phyloP scores from a whole-genome alignment of 1,140 invertebrate genomes.

The Ruditapes philippinarum region DNA sequence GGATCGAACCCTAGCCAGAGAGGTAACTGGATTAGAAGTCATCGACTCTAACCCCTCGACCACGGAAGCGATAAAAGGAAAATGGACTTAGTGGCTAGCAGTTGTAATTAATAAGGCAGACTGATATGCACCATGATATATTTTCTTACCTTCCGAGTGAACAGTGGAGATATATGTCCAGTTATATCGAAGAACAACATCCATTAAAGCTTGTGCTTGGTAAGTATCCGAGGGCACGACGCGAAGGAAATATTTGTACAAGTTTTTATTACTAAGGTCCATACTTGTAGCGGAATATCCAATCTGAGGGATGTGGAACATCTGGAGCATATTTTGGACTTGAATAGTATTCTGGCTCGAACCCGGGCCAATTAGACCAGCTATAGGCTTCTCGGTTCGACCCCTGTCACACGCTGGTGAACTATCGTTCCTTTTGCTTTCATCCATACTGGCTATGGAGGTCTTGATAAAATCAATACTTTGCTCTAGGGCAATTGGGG shows the following conservation, averaged over 20 bases:
- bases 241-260: slow-evolving; percentile 93
- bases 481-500: slow-evolving; percentile 92
- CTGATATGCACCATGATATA: too few species aligned
- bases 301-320: slow-evolving; percentile 94
- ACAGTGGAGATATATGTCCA: slow-evolving; percentile 95
- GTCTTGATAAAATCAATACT: slow-evolving; percentile 92
- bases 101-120: too few species aligned
- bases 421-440: slow-evolving; percentile 49
- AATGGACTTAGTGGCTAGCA: too few species aligned
- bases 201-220: slow-evolving; percentile 93
- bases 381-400: slow-evolving; percentile 87
- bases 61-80: too few species aligned
- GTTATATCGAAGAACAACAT: slow-evolving; percentile 91
- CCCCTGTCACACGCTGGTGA: slow-evolving; percentile 52
- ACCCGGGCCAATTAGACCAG: slow-evolving; percentile 91
- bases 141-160: slow-evolving; percentile 92
- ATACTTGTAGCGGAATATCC: slow-evolving; percentile 93
- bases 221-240: slow-evolving; percentile 94
- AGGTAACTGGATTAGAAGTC: too few species aligned
- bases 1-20: too few species aligned
- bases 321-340: slow-evolving; percentile 94
- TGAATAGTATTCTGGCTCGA: slow-evolving; percentile 91
- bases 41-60: too few species aligned
- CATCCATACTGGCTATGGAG: slow-evolving; percentile 87
- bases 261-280: slow-evolving; percentile 92